Evolutionary conservation across 2,113 vertebrate species (phyloP).

Genomic region (Bos taurus): DNA sequence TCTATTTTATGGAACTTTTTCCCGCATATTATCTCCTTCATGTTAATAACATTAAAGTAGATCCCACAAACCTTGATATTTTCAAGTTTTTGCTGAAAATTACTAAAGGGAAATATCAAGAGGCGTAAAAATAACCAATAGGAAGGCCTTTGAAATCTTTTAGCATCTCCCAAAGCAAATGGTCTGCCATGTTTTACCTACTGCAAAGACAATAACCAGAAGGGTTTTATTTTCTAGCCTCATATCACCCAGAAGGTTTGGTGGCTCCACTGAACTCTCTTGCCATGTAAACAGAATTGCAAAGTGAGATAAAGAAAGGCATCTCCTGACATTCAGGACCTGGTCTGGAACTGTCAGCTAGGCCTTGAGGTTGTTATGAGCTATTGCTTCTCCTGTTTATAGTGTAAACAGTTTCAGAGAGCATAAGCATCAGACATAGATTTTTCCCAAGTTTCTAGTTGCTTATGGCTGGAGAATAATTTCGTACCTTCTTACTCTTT

Average conservation of each 20-base stretch:
- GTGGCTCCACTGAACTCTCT: not conserved
- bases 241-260: not conserved
- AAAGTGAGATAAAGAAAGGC: not conserved
- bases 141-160: not conserved
- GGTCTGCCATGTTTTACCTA: not conserved
- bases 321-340: not conserved
- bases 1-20: not conserved
- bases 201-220: not conserved
- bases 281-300: not conserved
- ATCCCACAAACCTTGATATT: not conserved
- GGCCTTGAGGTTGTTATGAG: not conserved
- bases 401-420: not conserved
- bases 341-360: not conserved
- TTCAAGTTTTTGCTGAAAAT: not conserved
- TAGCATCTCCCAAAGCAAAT: too few species aligned
- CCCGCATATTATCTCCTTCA: not conserved
- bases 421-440: not conserved
- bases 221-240: not conserved
- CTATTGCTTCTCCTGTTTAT: not conserved
- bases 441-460: not conserved
- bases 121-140: not conserved
- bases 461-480: not conserved
- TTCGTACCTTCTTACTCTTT: not conserved
- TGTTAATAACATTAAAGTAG: not conserved
- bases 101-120: not conserved